Percentiles rank a stretch among this genome's conserved stretches.
Evolutionary conservation across 2,888 invertebrate species (phyloP).

Genomic region (Apantesis nais): DNA sequence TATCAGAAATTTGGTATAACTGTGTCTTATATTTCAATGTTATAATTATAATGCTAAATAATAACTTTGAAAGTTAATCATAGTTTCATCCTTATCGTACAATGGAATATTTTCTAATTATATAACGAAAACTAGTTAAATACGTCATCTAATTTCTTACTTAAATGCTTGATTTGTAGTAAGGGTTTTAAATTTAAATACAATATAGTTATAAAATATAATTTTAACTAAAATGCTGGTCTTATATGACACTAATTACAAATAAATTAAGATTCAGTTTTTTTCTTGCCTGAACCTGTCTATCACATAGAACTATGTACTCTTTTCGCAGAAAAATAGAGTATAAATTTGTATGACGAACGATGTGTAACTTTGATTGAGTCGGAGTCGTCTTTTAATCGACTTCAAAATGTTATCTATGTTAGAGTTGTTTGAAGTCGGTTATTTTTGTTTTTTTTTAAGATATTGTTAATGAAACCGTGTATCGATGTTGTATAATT

Average conservation of each 20-base stretch:
- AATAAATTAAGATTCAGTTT: neutral
- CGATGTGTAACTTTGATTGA: neutral
- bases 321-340: neutral
- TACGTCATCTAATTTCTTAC: neutral
- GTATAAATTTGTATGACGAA: neutral
- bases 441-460: too few species aligned
- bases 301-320: neutral
- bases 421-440: too few species aligned
- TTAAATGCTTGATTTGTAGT: constrained; percentile 12
- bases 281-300: neutral
- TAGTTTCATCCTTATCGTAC: neutral
- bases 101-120: neutral
- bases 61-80: neutral
- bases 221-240: neutral
- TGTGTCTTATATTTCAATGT: neutral
- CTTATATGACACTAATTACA: constrained; percentile 5
- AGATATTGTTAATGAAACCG: neutral
- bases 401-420: too few species aligned
- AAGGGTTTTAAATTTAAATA: neutral
- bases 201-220: neutral
- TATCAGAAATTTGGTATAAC: neutral
- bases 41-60: neutral
- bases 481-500: neutral
- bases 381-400: neutral
- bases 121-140: neutral